phyloP scores from a whole-genome alignment of 2,113 vertebrate genomes.

The Ptychochromis oligacanthus region DNA sequence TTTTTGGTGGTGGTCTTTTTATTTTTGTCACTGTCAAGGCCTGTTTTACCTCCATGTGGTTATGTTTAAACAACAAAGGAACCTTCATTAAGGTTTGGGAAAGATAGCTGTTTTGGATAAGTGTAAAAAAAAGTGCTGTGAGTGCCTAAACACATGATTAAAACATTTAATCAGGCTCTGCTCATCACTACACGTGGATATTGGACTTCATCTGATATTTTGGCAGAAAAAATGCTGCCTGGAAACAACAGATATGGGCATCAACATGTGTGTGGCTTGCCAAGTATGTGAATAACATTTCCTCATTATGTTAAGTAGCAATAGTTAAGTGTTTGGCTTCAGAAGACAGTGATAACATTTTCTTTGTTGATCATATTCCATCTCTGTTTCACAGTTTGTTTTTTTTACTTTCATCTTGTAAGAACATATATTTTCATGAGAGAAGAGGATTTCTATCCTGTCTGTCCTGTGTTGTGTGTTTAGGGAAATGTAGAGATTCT shows the following conservation, averaged over 20 bases:
- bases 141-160: neutral
- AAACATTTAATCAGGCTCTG: neutral
- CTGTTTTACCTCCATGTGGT: too few species aligned
- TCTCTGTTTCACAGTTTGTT: neutral
- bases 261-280: neutral
- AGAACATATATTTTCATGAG: too few species aligned
- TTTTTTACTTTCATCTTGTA: fast-evolving
- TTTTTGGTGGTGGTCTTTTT: too few species aligned
- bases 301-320: neutral
- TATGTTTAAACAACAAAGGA: too few species aligned
- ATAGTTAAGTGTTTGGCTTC: neutral
- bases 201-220: fast-evolving
- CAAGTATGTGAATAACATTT: too few species aligned
- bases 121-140: neutral
- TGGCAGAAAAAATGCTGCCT: neutral
- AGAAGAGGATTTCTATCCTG: neutral
- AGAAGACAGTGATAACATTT: neutral
- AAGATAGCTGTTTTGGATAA: neutral
- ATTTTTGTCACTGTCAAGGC: too few species aligned
- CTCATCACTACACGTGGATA: neutral
- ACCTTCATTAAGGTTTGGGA: too few species aligned
- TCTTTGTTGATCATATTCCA: neutral
- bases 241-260: neutral
- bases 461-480: neutral
- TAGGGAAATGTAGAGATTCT: too few species aligned